Evolutionary conservation across 2,888 invertebrate genomes (phyloP), one percentile per base, ranked within the genome.

Genomic region (Dromius quadrimaculatus): DNA sequence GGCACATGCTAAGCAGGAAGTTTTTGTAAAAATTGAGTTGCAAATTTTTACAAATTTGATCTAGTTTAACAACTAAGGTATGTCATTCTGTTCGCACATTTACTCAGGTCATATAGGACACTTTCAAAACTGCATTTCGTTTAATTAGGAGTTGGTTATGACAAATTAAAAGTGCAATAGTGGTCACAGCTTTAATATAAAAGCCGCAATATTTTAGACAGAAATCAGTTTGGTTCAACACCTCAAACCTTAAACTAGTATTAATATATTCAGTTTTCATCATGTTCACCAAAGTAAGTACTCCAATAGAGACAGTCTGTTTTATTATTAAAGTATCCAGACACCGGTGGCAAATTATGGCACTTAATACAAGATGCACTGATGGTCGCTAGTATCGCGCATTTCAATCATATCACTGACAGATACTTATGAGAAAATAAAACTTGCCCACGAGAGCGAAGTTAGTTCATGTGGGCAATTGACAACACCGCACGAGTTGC

Each of bases 111-210:
- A 20, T 22, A 62, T 64, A 20, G 8, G 34, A 38, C 20, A 64
- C 64, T 64, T 64, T 64, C 64, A 64, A 64, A 64, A 64, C 45
- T 47, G 45, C 64, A 64, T 38, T 64, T 64, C 45, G 47, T 47
- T 34, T 64, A 64, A 64, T 47, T 41, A 36, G 22, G 8, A 6
- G 11, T 20, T 22, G 47, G 17, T 13, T 47, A 47, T 32, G 47
- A 62, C 34, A 64, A 34, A 64, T 64, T 47, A 61, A 11, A 17
- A 20, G 20, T 61, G 45, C 32, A 64, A 28, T 32, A 34, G 47
- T 38, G 41, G 61, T 62, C 13, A 41, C 13, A 13, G 32, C 32
- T 47, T 23, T 34, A 13, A n/a, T 64, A 64, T 64, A 64, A 45
- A 64, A 47, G 47, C 32, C 47, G 13, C 17, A 2, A 47, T 32